Evolutionary conservation across 1,140 invertebrate genomes (phyloP).

Genomic region (Drosophila guanche): DNA sequence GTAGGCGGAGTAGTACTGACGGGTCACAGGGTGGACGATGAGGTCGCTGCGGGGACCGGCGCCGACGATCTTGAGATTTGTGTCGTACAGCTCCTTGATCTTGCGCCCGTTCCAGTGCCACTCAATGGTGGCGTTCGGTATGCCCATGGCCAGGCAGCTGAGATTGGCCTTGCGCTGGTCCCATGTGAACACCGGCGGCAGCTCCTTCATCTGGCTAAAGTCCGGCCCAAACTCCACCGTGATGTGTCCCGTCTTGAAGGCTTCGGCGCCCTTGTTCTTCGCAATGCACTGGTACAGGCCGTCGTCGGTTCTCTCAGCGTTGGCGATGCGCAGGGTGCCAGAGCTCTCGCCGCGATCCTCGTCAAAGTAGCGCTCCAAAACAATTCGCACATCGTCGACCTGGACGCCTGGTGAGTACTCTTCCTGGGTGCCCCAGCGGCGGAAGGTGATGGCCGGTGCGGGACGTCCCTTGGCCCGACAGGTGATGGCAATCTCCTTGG

Average conservation of each 20-base stretch:
- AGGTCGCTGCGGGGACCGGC: constrained; percentile 89
- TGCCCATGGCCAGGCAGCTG: constrained; percentile 89
- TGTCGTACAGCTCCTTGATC: constrained; percentile 85
- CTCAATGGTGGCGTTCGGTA: constrained; percentile 95
- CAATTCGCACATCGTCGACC: constrained; percentile 86
- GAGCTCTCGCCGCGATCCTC: constrained; percentile 86
- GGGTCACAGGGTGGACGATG: constrained; percentile 87
- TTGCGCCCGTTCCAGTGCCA: constrained; percentile 88
- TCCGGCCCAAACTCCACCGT: constrained; percentile 92
- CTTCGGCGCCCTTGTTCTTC: constrained; percentile 89
- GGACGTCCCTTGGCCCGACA: constrained; percentile 92
- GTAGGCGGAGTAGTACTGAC: constrained; percentile 89
- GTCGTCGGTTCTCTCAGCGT: constrained; percentile 89
- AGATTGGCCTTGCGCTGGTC: constrained; percentile 91
- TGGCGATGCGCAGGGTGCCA: constrained; percentile 87
- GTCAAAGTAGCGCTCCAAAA: constrained; percentile 85
- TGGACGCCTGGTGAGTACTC: constrained; percentile 87
- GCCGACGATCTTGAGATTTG: constrained; percentile 86
- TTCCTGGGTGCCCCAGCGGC: constrained; percentile 84
- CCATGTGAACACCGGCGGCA: constrained; percentile 91
- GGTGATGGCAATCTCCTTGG: constrained; percentile 87
- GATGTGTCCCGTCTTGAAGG: constrained; percentile 91
- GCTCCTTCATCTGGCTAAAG: constrained; percentile 89
- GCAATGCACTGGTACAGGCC: constrained; percentile 95
- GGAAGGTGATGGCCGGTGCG: constrained; percentile 89